Conservation (phyloP, 2,888 invertebrate genomes). For the Caenorhabditis imperialis region DNA sequence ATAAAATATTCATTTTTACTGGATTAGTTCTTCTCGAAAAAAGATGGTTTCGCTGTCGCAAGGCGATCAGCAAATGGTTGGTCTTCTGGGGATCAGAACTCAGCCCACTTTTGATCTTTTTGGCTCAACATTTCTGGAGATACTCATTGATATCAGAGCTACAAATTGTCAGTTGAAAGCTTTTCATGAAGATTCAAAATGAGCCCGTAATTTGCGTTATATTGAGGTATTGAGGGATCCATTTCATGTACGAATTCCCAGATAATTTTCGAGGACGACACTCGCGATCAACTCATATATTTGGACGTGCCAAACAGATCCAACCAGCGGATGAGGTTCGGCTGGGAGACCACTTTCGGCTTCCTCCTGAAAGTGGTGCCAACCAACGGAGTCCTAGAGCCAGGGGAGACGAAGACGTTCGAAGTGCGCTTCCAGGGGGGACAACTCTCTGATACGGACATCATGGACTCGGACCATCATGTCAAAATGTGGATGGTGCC, state of each 20-base stretch:
- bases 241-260: no score
- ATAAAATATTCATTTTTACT: background rate
- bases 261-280: constrained; percentile 47
- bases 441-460: constrained; percentile 22
- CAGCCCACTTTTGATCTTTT: no score
- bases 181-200: no score
- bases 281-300: constrained; percentile 23
- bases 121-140: no score
- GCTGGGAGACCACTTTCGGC: constrained; percentile 42
- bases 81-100: background rate
- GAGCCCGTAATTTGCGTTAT: no score
- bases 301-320: constrained; percentile 26
- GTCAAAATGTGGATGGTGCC: constrained; percentile 41
- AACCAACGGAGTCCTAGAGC: constrained; percentile 20
- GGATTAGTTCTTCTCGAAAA: no score
- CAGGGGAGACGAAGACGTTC: constrained; percentile 28
- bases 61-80: constrained; percentile 31
- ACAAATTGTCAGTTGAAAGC: no score
- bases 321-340: constrained; percentile 35
- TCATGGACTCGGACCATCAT: constrained; percentile 37
- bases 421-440: constrained; percentile 38
- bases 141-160: no score
- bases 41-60: constrained; percentile 15
- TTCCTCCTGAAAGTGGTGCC: constrained; percentile 25
- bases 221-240: no score